Base-by-base conservation (phyloP, 2,797 vertebrate genomes). In the Periparus ater region DNA sequence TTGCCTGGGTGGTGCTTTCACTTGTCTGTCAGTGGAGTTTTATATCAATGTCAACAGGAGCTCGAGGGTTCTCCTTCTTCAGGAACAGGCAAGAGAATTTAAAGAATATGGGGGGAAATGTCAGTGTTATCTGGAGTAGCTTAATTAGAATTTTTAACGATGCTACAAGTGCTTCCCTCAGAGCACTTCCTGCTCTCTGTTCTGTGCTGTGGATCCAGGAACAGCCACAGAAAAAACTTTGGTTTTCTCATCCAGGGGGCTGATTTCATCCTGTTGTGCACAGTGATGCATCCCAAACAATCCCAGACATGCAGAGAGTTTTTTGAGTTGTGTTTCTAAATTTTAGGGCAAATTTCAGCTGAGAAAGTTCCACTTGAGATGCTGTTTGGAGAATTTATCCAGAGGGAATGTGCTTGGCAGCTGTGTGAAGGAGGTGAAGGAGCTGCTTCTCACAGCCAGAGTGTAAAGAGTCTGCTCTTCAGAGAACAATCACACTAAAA, bases 261-360 rank as follows among this genome's bases (percentile, higher is more conserved):
- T 6, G 50, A 27, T 63, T 63, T 36, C 36, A 18, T 13, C 42
- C 21, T 11, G 12, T 6, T 8, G 27, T 17, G 32, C 51, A 23
- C 42, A 10, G 4, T 1, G 10, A 36, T 0, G 2, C 22, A 2
- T 5, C 60, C 53, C 85, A 45, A 73, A 26, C 60, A 3, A 36
- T 6, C 51, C 68, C 75, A 51, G 67, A 20, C 20, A 6, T 0
- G 30, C 29, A 9, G n/a, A 4, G 60, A 17, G 0, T 3, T 2
- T 13, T 58, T 48, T 13, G 8, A 11, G 10, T 14, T 3, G n/a
- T 15, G 17, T 30, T 66, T 60, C n/a, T 18, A 30, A 53, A 53
- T 66, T 66, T 40, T n/a, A 25, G 13, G 32, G 51, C 19, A 0
- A 19, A 53, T 85, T 47, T 19, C 63, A n/a, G 48, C 65, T 30